phyloP scores from a whole-genome alignment of 2,888 invertebrate genomes.

The Caenorhabditis uteleia region DNA sequence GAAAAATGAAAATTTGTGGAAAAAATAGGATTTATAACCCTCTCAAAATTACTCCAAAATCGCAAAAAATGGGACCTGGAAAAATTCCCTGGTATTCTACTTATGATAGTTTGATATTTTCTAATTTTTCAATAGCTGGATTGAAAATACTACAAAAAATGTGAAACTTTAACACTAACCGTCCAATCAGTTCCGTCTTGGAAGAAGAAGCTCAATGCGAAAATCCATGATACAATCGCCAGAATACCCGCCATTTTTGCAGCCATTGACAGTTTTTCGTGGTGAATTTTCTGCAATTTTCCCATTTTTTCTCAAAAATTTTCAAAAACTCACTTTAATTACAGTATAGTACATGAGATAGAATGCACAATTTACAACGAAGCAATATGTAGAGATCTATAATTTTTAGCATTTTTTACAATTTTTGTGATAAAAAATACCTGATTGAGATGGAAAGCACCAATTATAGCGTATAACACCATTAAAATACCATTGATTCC shows the following conservation, averaged over 20 bases:
- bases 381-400: conserved; percentile 16
- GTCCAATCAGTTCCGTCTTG: conserved; percentile 34
- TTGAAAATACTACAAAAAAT: neutral
- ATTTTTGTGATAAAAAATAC: neutral
- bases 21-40: neutral
- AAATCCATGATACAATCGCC: conserved; percentile 6
- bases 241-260: conserved; percentile 6
- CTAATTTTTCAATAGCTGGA: neutral
- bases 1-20: too few species aligned
- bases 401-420: neutral
- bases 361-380: conserved; percentile 17
- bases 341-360: conserved; percentile 18
- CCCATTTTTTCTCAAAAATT: too few species aligned
- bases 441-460: conserved; percentile 19
- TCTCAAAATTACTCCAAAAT: too few species aligned
- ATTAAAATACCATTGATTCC: neutral
- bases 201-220: conserved; percentile 15
- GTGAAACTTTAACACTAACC: conserved; percentile 11
- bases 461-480: neutral
- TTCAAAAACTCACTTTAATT: conserved; percentile 13
- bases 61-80: too few species aligned
- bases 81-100: neutral
- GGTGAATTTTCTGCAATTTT: neutral
- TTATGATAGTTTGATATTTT: neutral
- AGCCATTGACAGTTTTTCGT: neutral